Percentiles rank a stretch among this genome's conserved stretches.
phyloP scores from a whole-genome alignment of 2,888 invertebrate genomes.

The Drosophila neotestacea region DNA sequence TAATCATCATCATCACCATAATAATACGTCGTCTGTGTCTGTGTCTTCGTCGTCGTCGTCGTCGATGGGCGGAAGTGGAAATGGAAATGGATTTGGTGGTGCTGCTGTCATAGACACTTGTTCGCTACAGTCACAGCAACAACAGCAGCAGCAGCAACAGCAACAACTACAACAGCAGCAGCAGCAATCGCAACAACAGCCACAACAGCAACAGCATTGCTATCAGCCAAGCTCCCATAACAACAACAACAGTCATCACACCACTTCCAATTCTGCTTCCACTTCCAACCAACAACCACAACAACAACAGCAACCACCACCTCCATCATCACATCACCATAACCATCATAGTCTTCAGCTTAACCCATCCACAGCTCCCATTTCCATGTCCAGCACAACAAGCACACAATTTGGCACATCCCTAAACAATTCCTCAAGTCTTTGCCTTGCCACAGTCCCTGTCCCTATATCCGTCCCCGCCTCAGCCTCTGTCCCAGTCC shows the following conservation, averaged over 20 bases:
- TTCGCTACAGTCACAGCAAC: constrained; percentile 54
- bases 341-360: constrained; percentile 58
- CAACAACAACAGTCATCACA: constrained; percentile 64
- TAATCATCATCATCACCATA: constrained; percentile 71
- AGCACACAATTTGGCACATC: constrained; percentile 53
- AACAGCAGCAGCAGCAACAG: constrained; percentile 55
- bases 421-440: constrained; percentile 25
- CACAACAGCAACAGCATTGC: constrained; percentile 43
- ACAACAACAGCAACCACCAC: constrained; percentile 57
- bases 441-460: constrained; percentile 26
- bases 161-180: constrained; percentile 37
- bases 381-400: constrained; percentile 51
- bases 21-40: constrained; percentile 50
- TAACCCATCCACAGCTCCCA: constrained; percentile 36
- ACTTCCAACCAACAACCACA: constrained; percentile 81
- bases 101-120: constrained; percentile 57
- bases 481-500: constrained; percentile 29
- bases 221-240: constrained; percentile 34
- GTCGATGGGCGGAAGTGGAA: constrained; percentile 70
- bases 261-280: constrained; percentile 83
- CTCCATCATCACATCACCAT: constrained; percentile 49
- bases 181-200: constrained; percentile 17
- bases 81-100: constrained; percentile 68
- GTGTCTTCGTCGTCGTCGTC: constrained; percentile 35
- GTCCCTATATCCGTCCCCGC: neutral